These are phyloP conservation scores for Chionomys nivalis DNA, from an alignment of 2,113 vertebrate genomes.

Conservation along the genomic window DNA sequence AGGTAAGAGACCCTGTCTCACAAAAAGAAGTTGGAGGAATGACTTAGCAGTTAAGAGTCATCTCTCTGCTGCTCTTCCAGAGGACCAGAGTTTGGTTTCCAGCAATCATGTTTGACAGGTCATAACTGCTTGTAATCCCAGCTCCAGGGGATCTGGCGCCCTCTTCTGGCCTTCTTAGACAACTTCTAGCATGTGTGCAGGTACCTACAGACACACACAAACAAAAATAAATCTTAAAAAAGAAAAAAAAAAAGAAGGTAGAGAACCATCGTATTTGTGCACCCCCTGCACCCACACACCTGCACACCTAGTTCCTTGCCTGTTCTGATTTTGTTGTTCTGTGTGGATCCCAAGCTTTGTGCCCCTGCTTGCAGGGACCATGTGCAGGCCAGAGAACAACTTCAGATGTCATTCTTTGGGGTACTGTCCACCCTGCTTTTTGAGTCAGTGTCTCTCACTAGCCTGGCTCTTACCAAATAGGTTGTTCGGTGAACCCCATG, in stretches of 20 bases:
- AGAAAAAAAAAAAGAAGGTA: not conserved
- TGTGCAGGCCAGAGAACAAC: not conserved
- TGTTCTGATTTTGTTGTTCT: not conserved
- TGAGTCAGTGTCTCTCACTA: not conserved
- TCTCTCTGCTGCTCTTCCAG: not conserved
- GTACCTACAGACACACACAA: not conserved
- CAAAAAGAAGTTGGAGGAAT: not conserved
- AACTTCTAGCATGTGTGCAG: not conserved
- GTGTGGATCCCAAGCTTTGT: too few species aligned
- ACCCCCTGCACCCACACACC: too few species aligned
- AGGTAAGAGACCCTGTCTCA: not conserved
- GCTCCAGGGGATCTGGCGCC: not conserved
- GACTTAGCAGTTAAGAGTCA: not conserved
- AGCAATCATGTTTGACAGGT: not conserved
- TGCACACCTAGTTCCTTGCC: not conserved
- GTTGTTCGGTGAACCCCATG: not conserved
- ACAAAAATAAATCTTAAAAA: not conserved
- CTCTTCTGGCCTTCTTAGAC: not conserved
- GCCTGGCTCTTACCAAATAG: not conserved
- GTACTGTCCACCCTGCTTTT: not conserved
- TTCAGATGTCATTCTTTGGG: not conserved
- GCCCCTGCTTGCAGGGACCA: not conserved
- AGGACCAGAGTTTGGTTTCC: not conserved
- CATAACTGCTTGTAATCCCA: not conserved
- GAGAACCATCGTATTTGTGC: not conserved